Evolutionary conservation across 1,140 invertebrate genomes (phyloP).

Genomic region (Campoletis sonorensis): DNA sequence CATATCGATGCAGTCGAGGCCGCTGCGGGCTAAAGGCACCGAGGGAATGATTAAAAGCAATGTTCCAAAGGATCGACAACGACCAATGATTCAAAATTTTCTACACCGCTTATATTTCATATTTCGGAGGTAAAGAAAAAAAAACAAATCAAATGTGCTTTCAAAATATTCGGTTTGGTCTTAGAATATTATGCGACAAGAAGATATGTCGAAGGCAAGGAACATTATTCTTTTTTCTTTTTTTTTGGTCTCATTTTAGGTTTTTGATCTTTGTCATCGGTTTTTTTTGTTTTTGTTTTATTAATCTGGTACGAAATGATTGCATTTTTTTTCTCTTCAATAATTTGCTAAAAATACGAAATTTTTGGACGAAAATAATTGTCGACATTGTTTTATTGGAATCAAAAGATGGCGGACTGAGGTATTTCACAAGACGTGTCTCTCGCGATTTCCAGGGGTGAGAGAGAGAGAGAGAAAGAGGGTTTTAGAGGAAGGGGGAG

Average conservation of each 20-base stretch:
- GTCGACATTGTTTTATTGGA: background rate
- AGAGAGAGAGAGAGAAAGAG: constrained; percentile 36
- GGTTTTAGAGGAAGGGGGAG: constrained; percentile 24
- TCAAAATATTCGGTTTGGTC: background rate
- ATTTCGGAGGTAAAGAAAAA: background rate
- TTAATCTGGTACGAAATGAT: too few species aligned
- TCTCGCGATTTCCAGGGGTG: background rate
- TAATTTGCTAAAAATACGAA: too few species aligned
- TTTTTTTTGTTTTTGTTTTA: too few species aligned
- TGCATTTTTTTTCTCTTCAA: background rate
- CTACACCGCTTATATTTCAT: background rate
- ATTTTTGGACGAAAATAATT: background rate
- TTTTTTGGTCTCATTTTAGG: too few species aligned
- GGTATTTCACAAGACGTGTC: background rate
- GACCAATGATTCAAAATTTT: constrained; percentile 8
- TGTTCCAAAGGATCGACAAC: constrained; percentile 7
- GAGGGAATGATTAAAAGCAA: constrained; percentile 21
- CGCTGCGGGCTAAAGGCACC: background rate
- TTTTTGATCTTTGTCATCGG: too few species aligned
- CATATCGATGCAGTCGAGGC: constrained; percentile 44
- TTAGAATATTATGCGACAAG: too few species aligned
- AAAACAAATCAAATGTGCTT: background rate
- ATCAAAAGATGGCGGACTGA: background rate
- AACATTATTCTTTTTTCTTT: too few species aligned
- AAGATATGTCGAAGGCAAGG: too few species aligned